Base-by-base conservation (phyloP, 2,797 vertebrate genomes). In the Varecia variegata region DNA sequence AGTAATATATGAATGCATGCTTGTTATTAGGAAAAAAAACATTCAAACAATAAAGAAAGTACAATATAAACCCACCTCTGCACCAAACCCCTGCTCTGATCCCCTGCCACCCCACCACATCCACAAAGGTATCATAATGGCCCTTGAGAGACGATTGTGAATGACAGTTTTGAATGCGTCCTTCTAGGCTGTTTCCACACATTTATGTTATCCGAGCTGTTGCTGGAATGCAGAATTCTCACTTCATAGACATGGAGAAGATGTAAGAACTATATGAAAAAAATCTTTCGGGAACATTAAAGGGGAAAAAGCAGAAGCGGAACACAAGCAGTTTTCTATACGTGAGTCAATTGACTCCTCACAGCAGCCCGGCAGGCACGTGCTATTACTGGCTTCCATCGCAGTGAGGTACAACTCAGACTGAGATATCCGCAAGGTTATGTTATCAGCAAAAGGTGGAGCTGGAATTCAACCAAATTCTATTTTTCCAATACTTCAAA, bases 61-160 rank as follows among this genome's bases (percentile, higher is more conserved):
- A 81, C 7, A 15, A 20, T 54, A 11, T 21, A 80, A 85, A 80
- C 27, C 4, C 23, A 65, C 4, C 12, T 25, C 18, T 80, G 15
- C 1, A 27, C 56, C 9, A 38, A 71, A 20, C 18, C 15, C 23
- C 15, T 67, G 1, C 5, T 18, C 0, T 47, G n/a, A 11, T 17
- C 21, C 20, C 21, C n/a, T n/a, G n/a, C n/a, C n/a, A n/a, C n/a
- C 14, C 9, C 3, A 1, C 0, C 5, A 2, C 5, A 21, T 13
- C 27, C 4, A 13, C n/a, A 38, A 1, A 0, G 5, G 12, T 13
- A 5, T 35, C 0, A 0, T 35, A n/a, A 90, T 1, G 25, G 11
- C 11, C 21, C 17, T 87, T 56, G 45, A 20, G 47, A 73, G 40
- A 10, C 21, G 20, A 30, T 45, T 35, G 62, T 27, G 25, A 50